Conservation (phyloP, 2,113 vertebrate genomes). For the Podocnemis expansa region DNA sequence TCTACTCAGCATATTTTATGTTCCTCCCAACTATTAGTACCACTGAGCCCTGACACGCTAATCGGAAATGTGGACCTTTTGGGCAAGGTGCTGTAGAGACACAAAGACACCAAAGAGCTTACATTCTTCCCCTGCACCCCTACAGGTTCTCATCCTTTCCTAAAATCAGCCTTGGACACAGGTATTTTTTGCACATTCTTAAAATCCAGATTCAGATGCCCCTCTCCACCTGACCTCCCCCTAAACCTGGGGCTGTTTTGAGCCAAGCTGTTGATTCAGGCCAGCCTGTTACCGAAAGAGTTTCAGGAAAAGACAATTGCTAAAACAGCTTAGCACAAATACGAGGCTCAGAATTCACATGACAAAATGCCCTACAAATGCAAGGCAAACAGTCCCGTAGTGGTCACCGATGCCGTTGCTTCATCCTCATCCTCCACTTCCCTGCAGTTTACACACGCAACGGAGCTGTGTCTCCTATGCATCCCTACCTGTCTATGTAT, state of each 20-base stretch:
- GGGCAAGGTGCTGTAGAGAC: not conserved
- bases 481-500: too few relatives aligned
- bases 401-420: not conserved
- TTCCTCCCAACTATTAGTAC: not conserved
- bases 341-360: not conserved
- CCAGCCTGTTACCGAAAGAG: not conserved
- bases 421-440: not conserved
- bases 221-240: not conserved
- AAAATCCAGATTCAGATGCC: not conserved
- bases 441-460: not conserved
- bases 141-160: not conserved
- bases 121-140: not conserved
- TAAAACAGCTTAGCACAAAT: not conserved
- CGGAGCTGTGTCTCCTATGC: not conserved
- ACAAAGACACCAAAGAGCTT: not conserved
- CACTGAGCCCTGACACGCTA: not conserved
- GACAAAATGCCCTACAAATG: not conserved
- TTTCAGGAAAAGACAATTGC: not conserved
- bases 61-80: not conserved
- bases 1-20: not conserved
- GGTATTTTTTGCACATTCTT: not conserved
- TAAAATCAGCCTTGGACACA: not conserved
- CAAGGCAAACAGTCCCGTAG: not conserved
- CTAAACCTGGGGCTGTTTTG: too few relatives aligned
- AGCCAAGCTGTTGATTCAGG: not conserved